phyloP scores from a whole-genome alignment of 2,888 invertebrate genomes.

The Aporophyla nigra region DNA sequence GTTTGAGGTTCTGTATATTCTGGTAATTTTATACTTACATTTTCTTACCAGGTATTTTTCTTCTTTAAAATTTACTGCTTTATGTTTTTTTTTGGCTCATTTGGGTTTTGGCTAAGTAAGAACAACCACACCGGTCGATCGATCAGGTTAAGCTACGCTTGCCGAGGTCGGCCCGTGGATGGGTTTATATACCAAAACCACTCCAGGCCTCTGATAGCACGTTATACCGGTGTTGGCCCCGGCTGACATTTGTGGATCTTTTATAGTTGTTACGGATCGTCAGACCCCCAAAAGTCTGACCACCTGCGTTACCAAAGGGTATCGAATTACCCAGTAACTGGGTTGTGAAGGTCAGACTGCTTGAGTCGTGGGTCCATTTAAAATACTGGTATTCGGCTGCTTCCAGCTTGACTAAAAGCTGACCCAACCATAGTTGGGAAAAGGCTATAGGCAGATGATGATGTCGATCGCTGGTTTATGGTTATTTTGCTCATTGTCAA shows the following conservation, averaged over 20 bases:
- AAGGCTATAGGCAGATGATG: neutral
- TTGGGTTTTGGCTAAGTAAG: neutral
- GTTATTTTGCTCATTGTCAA: neutral
- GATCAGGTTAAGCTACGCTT: neutral
- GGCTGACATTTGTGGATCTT: neutral
- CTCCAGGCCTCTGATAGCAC: neutral
- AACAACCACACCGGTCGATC: neutral
- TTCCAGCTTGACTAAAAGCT: neutral
- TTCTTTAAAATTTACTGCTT: neutral
- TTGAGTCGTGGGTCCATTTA: neutral
- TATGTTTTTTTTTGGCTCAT: neutral
- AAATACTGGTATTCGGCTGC: neutral
- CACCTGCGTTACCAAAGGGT: no score
- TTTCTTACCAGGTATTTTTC: no score
- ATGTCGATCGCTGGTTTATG: neutral
- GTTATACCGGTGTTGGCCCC: neutral
- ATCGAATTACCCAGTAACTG: neutral
- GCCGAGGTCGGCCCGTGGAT: neutral
- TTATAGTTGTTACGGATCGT: neutral
- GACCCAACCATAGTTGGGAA: no score
- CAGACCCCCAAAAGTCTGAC: neutral
- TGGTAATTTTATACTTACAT: neutral
- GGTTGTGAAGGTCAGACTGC: neutral
- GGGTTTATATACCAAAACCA: neutral
- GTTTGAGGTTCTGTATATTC: constrained; percentile 31